A percentile compares a stretch with the other conserved stretches of the same genome.
These are phyloP conservation scores for Apantesis nais DNA, from an alignment of 2,888 invertebrate species.

Conservation along the genomic window DNA sequence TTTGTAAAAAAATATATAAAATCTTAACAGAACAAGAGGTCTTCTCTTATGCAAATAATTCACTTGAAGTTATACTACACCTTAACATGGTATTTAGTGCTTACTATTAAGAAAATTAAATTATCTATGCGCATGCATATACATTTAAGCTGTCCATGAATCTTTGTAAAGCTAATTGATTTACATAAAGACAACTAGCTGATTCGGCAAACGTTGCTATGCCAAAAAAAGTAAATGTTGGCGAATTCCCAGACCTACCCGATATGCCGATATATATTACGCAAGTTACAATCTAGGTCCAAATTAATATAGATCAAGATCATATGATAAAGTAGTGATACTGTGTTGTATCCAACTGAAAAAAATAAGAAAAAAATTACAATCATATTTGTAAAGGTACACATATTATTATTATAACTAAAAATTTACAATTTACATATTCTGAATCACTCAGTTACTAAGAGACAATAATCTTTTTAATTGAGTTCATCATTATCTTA, in stretches of 20 bases:
- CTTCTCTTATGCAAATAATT: not conserved
- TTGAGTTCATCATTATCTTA: not conserved
- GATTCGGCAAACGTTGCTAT: too few species aligned
- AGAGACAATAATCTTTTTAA: not conserved
- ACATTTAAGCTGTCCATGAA: not conserved
- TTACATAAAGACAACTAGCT: too few species aligned
- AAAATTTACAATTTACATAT: not conserved
- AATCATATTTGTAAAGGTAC: not conserved
- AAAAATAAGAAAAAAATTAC: not conserved
- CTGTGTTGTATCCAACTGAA: too few species aligned
- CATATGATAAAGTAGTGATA: not conserved
- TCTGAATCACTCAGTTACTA: not conserved
- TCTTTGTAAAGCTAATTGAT: not conserved
- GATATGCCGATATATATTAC: too few species aligned
- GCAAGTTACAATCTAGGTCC: too few species aligned
- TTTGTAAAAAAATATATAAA: not conserved
- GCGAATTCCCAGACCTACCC: too few species aligned
- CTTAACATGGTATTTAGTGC: not conserved
- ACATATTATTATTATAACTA: too few species aligned
- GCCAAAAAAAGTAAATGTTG: too few species aligned
- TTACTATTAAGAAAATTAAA: not conserved
- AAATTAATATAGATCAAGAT: not conserved
- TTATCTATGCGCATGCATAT: not conserved
- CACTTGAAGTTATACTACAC: not conserved
- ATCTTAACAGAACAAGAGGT: not conserved